Conservation (phyloP, 2,797 vertebrate species). For the Pantherophis alleghaniensis region DNA sequence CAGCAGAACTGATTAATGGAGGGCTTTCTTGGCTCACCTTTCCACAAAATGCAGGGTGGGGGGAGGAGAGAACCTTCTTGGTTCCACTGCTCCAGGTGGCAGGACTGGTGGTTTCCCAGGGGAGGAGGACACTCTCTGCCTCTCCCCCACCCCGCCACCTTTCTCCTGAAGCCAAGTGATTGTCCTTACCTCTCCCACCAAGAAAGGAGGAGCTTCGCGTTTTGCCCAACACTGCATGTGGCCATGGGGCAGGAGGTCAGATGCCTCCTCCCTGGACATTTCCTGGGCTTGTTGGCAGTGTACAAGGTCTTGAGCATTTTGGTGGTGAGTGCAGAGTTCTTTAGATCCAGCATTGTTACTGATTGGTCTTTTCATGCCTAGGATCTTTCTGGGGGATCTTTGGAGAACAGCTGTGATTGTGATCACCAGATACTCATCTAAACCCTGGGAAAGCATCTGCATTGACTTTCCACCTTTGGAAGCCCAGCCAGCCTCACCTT, state of each 20-base stretch:
- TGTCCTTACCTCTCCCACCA: neutral
- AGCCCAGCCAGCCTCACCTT: neutral
- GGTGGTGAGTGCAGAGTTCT: neutral
- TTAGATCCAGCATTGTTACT: neutral
- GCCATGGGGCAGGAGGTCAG: neutral
- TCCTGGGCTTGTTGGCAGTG: neutral
- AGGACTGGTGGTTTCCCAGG: neutral
- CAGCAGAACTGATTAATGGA: neutral
- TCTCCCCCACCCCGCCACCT: accelerated
- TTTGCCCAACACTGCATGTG: neutral
- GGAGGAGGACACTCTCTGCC: neutral
- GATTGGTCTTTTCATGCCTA: neutral
- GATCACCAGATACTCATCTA: neutral
- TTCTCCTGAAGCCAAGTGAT: neutral
- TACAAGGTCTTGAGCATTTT: neutral
- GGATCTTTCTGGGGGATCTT: neutral
- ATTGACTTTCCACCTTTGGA: neutral
- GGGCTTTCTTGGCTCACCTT: neutral
- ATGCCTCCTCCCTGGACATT: neutral
- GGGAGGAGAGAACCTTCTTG: neutral
- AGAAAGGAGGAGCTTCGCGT: neutral
- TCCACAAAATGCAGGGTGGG: neutral
- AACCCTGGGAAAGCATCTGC: neutral
- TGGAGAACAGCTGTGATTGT: neutral
- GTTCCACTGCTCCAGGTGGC: neutral